Evolutionary conservation across 2,797 vertebrate species (phyloP).

Genomic region (Vespertilio murinus): DNA sequence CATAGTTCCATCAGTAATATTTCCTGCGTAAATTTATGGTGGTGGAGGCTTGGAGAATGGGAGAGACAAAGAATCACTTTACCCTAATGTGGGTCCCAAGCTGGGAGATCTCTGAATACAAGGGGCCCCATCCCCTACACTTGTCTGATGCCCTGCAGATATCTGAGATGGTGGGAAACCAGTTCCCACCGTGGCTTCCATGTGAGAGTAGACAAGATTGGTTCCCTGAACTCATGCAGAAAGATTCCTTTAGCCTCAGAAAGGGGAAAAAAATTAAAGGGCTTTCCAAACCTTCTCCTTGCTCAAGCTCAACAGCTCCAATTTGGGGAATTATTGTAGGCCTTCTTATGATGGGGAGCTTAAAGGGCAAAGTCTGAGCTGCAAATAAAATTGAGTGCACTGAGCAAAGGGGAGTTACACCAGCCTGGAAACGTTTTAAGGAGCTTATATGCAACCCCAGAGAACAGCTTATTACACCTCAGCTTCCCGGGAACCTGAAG

Average conservation of each 20-base stretch:
- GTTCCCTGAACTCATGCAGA: background rate
- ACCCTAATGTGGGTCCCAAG: background rate
- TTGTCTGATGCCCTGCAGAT: no score
- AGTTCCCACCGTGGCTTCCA: background rate
- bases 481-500: slow-evolving; percentile 54
- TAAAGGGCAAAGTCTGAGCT: slow-evolving; percentile 55
- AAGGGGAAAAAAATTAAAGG: background rate
- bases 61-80: background rate
- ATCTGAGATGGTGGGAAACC: background rate
- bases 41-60: background rate
- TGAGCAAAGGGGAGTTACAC: background rate
- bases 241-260: background rate
- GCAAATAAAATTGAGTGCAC: slow-evolving; percentile 68
- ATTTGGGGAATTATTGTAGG: slow-evolving; percentile 61
- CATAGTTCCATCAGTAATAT: background rate
- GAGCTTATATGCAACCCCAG: slow-evolving; percentile 63
- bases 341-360: slow-evolving; percentile 50
- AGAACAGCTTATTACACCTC: slow-evolving; percentile 71
- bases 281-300: background rate
- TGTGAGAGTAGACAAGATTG: background rate
- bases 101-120: background rate
- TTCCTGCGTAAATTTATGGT: background rate
- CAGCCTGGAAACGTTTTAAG: slow-evolving; percentile 56
- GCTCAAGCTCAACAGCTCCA: slow-evolving; percentile 42
- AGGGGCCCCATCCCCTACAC: background rate